Percentiles rank a stretch among this genome's conserved stretches.
These are phyloP conservation scores for Varecia variegata DNA, from an alignment of 2,797 vertebrate species.

Conservation along the genomic window DNA sequence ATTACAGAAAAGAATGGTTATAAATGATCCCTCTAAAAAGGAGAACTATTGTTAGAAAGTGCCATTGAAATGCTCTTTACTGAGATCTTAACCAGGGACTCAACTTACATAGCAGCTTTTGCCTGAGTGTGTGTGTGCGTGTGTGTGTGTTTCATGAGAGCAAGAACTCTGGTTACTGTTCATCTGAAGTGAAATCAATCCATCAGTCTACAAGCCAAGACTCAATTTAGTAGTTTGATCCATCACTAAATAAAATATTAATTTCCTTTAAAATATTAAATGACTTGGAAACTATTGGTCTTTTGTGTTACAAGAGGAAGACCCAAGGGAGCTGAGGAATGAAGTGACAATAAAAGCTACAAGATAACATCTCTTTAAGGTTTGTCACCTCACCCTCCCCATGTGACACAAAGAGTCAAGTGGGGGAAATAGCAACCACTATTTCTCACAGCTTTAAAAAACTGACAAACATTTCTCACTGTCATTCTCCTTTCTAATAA, in stretches of 20 bases:
- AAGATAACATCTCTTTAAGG: background rate
- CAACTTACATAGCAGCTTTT: background rate
- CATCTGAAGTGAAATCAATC: background rate
- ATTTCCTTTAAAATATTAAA: conserved; percentile 58
- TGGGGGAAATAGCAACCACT: background rate
- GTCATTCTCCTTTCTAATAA: conserved; percentile 58
- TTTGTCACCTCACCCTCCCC: background rate
- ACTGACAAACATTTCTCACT: conserved; percentile 51
- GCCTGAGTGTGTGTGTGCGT: fast-evolving
- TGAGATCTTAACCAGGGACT: background rate
- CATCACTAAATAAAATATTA: conserved; percentile 56
- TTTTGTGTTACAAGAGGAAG: background rate
- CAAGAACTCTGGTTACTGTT: background rate
- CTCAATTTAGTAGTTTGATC: conserved; percentile 26
- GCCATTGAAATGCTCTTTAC: background rate
- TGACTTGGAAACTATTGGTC: background rate
- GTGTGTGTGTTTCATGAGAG: background rate
- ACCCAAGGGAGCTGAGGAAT: background rate
- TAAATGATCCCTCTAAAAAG: background rate
- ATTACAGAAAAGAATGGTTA: background rate
- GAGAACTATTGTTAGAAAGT: background rate
- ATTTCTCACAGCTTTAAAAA: conserved; percentile 57
- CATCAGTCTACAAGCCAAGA: background rate
- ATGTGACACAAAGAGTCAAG: background rate
- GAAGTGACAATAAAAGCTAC: conserved; percentile 58